Evolutionary conservation across 2,888 invertebrate species (phyloP), one percentile per base, ranked within the genome.

Genomic region (Dryobota labecula): DNA sequence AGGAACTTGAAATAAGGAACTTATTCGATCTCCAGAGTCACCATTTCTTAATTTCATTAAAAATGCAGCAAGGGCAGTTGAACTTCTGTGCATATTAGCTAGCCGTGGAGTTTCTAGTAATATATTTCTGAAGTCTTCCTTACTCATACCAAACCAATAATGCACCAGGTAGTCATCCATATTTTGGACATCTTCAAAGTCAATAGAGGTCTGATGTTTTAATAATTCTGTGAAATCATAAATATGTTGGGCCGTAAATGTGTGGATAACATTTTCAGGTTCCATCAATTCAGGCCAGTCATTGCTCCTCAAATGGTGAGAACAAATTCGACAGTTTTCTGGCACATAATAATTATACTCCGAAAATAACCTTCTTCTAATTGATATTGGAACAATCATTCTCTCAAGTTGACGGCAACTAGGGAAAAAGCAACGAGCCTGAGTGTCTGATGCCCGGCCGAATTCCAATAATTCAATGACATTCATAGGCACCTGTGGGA

Each of bases 211-310:
- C 27, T 60, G 60, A 38, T 60, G 60, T 60, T 60, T 60, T 43
- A 60, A 60, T 60, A 60, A 43, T 60, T 60, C 60, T 43, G 27
- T 60, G 20, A 60, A 60, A 27, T 60, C 60, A 60, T 60, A 60
- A 43, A 61, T 61, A 45, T 61, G 61, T 47, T 61, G 60, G 1
- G 43, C 47, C 61, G 47, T 47, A 47, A 47, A 61, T 20, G 43
- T 60, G 43, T 60, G 60, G 43, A 60, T 60, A 43, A 60, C 47
- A 61, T 61, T 61, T 61, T 61, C 47, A 47, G 61, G 9, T 47
- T 45, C 45, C 61, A 61, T 61, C 61, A 61, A 61, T 61, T 61
- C 61, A 61, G 61, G 11, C 61, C 61, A 61, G 61, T 61, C 47
- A 61, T 61, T 61, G 61, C 61, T 47, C 33, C 61, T 61, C 47